These are phyloP conservation scores for Selene dorsalis DNA, from an alignment of 2,797 vertebrate species.

Conservation along the genomic window DNA sequence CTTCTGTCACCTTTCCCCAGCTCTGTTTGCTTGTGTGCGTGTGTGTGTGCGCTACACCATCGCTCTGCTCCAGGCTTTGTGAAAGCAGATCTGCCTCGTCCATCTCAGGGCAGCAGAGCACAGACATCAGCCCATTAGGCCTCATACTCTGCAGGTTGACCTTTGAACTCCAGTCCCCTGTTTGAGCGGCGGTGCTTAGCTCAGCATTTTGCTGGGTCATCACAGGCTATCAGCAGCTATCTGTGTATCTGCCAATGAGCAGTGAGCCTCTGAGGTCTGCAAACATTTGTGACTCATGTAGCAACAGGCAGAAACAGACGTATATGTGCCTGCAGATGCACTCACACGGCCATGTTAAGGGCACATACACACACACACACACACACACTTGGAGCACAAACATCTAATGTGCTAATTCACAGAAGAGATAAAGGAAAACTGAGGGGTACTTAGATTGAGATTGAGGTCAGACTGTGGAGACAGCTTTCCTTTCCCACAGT, in stretches of 20 bases:
- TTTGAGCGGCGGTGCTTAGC: slow-evolving; percentile 60
- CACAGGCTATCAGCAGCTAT: slow-evolving; percentile 80
- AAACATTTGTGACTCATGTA: slow-evolving; percentile 59
- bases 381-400: slow-evolving; percentile 21
- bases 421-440: slow-evolving; percentile 32
- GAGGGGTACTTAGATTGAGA: slow-evolving; percentile 15
- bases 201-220: slow-evolving; percentile 79
- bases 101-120: slow-evolving; percentile 75
- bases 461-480: slow-evolving; percentile 19
- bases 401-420: slow-evolving; percentile 23
- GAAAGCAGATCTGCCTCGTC: slow-evolving; percentile 81
- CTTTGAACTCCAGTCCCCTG: slow-evolving; percentile 74
- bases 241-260: slow-evolving; percentile 71
- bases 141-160: slow-evolving; percentile 76
- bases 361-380: slow-evolving; percentile 25
- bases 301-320: slow-evolving; percentile 50
- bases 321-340: slow-evolving; percentile 34
- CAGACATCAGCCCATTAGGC: slow-evolving; percentile 80
- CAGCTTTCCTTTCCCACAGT: slow-evolving; percentile 31
- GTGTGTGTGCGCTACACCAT: slow-evolving; percentile 18
- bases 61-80: slow-evolving; percentile 70
- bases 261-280: slow-evolving; percentile 74
- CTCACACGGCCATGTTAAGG: background rate
- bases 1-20: slow-evolving; percentile 63
- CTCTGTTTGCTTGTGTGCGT: slow-evolving; percentile 14